Evolutionary conservation across 2,888 invertebrate species (phyloP).

Genomic region (Hypomecis punctinalis): DNA sequence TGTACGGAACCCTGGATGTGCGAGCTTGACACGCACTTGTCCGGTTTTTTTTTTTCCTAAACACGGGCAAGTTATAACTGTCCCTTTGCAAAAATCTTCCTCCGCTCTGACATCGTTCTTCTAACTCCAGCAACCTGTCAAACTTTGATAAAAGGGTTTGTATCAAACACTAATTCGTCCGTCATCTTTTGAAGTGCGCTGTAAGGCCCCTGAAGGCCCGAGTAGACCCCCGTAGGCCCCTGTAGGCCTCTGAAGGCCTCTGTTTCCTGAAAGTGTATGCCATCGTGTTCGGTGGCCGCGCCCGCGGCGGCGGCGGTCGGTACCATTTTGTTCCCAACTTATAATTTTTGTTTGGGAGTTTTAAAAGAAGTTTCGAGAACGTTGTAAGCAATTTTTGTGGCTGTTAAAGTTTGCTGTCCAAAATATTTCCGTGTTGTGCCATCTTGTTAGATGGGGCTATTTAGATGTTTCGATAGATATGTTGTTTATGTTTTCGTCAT

Average conservation of each 20-base stretch:
- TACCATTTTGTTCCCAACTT: neutral
- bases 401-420: neutral
- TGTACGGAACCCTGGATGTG: too few species aligned
- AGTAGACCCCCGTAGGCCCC: neutral
- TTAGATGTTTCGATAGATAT: too few species aligned
- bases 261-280: too few species aligned
- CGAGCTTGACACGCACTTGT: too few species aligned
- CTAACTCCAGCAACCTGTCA: conserved; percentile 39
- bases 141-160: conserved; percentile 50
- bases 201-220: neutral
- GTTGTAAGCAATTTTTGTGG: neutral
- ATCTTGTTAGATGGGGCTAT: too few species aligned
- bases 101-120: neutral
- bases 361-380: neutral
- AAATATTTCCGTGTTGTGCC: too few species aligned
- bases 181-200: conserved; percentile 18
- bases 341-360: neutral
- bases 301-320: neutral
- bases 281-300: neutral
- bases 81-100: neutral
- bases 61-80: neutral
- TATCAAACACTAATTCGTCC: conserved; percentile 40
- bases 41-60: too few species aligned
- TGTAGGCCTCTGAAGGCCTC: neutral
- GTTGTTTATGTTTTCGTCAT: too few species aligned